phyloP scores from a whole-genome alignment of 1,140 invertebrate species.

The Armadillidium nasatum region DNA sequence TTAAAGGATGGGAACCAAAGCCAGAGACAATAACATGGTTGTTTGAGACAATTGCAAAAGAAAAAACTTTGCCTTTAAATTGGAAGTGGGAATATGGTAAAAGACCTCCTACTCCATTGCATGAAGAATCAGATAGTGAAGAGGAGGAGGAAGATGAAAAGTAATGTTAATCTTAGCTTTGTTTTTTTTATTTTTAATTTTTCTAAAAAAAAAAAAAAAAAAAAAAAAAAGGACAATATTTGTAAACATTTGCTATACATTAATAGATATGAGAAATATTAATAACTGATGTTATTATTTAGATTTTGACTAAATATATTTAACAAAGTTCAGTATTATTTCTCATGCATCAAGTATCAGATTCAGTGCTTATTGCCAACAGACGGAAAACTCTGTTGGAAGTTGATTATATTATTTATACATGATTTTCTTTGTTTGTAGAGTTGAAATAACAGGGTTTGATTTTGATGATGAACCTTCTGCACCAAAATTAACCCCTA shows the following conservation, averaged over 20 bases:
- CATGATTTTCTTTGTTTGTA: not conserved
- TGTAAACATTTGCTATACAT: no score
- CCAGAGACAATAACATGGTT: not conserved
- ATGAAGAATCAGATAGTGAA: not conserved
- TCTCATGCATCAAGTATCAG: no score
- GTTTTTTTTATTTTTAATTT: no score
- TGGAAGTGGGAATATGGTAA: not conserved
- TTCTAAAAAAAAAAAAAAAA: no score
- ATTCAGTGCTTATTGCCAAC: no score
- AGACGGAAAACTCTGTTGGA: no score
- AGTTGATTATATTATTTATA: no score
- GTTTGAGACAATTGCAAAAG: not conserved
- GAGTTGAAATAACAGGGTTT: slow-evolving; percentile 41
- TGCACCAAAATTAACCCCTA: slow-evolving; percentile 32
- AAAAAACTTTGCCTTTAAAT: not conserved
- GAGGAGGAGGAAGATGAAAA: not conserved
- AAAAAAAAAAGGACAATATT: no score
- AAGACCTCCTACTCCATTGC: not conserved
- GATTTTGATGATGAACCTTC: slow-evolving; percentile 42
- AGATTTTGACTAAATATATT: no score
- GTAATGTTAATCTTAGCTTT: not conserved
- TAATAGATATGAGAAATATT: no score
- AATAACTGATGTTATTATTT: no score
- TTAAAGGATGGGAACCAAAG: not conserved
- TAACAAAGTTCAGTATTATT: no score